phyloP scores from a whole-genome alignment of 2,113 vertebrate genomes.

The Esox niger region DNA sequence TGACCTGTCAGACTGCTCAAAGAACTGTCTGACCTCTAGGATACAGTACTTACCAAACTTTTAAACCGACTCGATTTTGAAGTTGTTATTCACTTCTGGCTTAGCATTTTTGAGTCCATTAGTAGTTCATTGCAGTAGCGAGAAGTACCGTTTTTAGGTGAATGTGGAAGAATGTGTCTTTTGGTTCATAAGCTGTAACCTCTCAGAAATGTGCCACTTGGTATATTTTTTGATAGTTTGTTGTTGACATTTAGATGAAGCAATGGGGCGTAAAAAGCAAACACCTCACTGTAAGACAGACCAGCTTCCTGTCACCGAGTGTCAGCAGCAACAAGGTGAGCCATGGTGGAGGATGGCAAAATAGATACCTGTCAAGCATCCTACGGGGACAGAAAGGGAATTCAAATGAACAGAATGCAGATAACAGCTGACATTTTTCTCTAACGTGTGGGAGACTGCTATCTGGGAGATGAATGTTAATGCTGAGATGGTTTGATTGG shows the following conservation, averaged over 20 bases:
- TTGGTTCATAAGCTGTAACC: not conserved
- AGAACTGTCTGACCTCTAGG: not conserved
- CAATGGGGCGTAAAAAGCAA: constrained; percentile 14
- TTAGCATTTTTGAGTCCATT: not conserved
- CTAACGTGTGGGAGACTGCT: constrained; percentile 43
- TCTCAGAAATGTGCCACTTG: constrained; percentile 9
- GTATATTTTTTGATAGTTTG: not conserved
- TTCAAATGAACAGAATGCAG: constrained; percentile 55
- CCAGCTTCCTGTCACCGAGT: constrained; percentile 31
- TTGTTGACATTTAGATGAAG: constrained; percentile 23
- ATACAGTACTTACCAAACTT: not conserved
- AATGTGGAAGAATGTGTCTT: not conserved
- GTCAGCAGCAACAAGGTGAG: constrained; percentile 5
- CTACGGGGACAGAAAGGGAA: constrained; percentile 26
- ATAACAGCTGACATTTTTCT: constrained; percentile 53
- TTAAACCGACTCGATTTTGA: not conserved
- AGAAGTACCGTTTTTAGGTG: not conserved
- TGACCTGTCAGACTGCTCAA: not conserved
- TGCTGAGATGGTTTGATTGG: constrained; percentile 36
- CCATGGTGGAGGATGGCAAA: constrained; percentile 16
- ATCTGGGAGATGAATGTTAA: constrained; percentile 50
- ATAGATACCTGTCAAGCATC: constrained; percentile 34
- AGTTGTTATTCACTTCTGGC: not conserved
- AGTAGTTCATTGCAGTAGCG: not conserved
- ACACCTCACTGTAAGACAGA: constrained; percentile 4